Evolutionary conservation across 2,113 vertebrate genomes (phyloP), one percentile per base, ranked within the genome.

Genomic region (Takifugu bimaculatus): DNA sequence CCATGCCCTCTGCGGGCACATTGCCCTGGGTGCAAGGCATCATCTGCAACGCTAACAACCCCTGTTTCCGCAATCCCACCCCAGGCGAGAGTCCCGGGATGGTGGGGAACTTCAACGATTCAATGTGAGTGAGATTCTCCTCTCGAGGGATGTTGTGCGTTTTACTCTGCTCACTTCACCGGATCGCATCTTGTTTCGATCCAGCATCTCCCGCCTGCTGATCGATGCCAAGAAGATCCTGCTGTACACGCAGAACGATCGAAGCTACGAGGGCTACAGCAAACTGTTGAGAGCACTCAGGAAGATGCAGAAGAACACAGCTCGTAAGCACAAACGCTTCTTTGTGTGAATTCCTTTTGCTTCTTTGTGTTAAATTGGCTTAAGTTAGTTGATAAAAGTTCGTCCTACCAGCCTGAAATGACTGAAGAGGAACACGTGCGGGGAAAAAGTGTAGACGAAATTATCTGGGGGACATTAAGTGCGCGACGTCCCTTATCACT

Each of bases 1-100:
- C 96, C 60, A 95, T 99, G 96, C 97, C 97, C 52, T 99, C 97
- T 12, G 96, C 96, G 3, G 97, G 97, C 54, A 96, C 94, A 0
- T 87, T 99, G 59, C 96, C 95, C 1, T 99, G 97, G 96, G 87
- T 99, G 45, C 97, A 99, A 79, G 96, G 97, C 57, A 98, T 98
- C 85, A 93, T 99, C 87, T 99, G 97, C 77, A 99, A 99, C 5
- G 94, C 96, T 84, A 98, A 99, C 87, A 99, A 99, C 81, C 97
- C 97, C 29, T 99, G 96, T 79, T 99, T 99, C 83, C 94, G 95
- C 52, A 92, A 95, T 54, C 93, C 97, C 2, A 99, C 97, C 4
- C 95, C 95, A 14, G 97, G 97, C 50, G 97, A 99, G 81, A 93
- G 83, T 39, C 95, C 96, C 0, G 95, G 95, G 26, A 77, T 94